These are phyloP conservation scores for Ennomos erosarius DNA, from an alignment of 2,888 invertebrate genomes.

Conservation along the genomic window DNA sequence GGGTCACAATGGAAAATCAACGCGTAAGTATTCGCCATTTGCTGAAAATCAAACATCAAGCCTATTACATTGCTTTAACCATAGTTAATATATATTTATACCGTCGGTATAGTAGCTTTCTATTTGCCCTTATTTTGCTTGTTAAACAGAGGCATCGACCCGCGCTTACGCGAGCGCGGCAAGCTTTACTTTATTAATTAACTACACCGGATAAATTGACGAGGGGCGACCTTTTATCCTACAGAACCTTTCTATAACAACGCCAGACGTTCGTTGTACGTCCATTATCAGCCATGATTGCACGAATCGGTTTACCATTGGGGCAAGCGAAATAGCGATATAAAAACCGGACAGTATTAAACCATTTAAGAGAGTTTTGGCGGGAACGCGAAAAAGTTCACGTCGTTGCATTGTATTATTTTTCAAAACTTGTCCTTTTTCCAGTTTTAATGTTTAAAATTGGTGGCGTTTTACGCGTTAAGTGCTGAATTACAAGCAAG, in stretches of 20 bases:
- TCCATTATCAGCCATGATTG: constrained; percentile 26
- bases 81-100: too few relatives aligned
- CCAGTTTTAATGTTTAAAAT: too few relatives aligned
- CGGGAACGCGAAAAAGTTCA: too few relatives aligned
- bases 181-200: constrained; percentile 67
- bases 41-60: constrained; percentile 16
- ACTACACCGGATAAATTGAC: constrained; percentile 72
- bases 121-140: constrained; percentile 19
- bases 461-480: too few relatives aligned
- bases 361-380: too few relatives aligned
- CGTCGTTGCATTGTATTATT: too few relatives aligned
- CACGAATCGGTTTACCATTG: constrained; percentile 10
- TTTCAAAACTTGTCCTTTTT: too few relatives aligned
- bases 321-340: neutral
- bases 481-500: too few relatives aligned
- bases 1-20: constrained; percentile 13
- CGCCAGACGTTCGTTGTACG: constrained; percentile 31
- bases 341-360: neutral
- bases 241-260: constrained; percentile 24
- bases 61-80: neutral
- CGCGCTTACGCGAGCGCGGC: constrained; percentile 21
- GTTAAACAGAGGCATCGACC: constrained; percentile 36
- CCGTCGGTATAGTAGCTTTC: neutral
- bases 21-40: neutral
- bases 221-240: constrained; percentile 56